These are phyloP conservation scores for Scaptomyza montana DNA, from an alignment of 1,140 invertebrate genomes.

Conservation along the genomic window DNA sequence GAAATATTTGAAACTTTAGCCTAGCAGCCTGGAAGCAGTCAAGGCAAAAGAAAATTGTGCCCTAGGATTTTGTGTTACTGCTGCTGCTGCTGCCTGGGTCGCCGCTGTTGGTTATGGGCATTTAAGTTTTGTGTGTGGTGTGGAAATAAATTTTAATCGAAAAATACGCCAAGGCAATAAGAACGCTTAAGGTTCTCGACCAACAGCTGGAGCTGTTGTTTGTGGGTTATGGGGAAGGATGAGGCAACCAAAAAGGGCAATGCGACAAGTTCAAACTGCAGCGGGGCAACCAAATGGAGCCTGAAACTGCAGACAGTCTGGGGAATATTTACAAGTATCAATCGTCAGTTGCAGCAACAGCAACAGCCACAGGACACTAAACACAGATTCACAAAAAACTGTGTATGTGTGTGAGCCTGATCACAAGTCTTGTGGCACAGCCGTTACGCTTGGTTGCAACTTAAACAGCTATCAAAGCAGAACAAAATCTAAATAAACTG, in stretches of 20 bases:
- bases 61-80: too few relatives aligned
- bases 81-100: background rate
- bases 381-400: background rate
- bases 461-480: conserved; percentile 3
- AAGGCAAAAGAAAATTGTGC: background rate
- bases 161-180: conserved; percentile 75
- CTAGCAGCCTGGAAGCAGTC: conserved; percentile 11
- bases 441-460: background rate
- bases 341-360: background rate
- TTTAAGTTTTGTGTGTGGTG: conserved; percentile 80
- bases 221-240: background rate
- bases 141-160: conserved; percentile 80
- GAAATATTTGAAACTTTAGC: conserved; percentile 77
- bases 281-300: conserved; percentile 20
- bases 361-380: background rate
- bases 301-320: conserved; percentile 36
- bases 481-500: background rate
- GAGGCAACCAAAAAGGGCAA: background rate
- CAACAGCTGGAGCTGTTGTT: background rate
- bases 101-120: conserved; percentile 66
- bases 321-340: conserved; percentile 19
- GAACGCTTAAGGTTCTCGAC: conserved; percentile 27
- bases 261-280: conserved; percentile 31
- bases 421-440: background rate
- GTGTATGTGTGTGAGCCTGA: background rate